These are phyloP conservation scores for Pica pica DNA, from an alignment of 2,113 vertebrate species.

Conservation along the genomic window DNA sequence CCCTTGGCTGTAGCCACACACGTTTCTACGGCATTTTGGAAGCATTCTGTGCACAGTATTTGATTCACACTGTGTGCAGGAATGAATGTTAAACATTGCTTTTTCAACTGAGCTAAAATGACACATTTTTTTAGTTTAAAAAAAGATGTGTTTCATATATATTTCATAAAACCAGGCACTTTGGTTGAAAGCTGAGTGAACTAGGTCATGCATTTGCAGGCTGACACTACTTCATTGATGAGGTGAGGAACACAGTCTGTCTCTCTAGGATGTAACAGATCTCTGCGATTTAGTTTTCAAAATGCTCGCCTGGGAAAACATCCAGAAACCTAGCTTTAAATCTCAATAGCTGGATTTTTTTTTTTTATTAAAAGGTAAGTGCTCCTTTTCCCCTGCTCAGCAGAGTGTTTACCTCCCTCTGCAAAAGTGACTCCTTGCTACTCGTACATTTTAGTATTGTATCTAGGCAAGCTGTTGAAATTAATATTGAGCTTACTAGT, in stretches of 20 bases:
- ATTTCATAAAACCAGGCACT: slow-evolving; percentile 28
- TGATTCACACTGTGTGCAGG: slow-evolving; percentile 29
- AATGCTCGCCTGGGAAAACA: slow-evolving; percentile 1
- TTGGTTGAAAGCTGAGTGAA: slow-evolving; percentile 37
- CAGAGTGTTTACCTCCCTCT: background rate
- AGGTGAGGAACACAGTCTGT: slow-evolving; percentile 19
- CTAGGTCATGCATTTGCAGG: slow-evolving; percentile 28
- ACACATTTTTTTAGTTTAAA: slow-evolving; percentile 35
- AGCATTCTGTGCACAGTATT: background rate
- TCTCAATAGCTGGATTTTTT: slow-evolving; percentile 3
- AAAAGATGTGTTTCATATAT: slow-evolving; percentile 21
- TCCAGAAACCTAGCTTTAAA: slow-evolving; percentile 20
- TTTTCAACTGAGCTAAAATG: slow-evolving; percentile 42
- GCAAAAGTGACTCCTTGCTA: background rate
- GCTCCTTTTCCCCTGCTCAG: background rate
- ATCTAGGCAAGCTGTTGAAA: background rate
- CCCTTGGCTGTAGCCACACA: background rate
- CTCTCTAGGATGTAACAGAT: slow-evolving; percentile 24
- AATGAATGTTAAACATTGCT: slow-evolving; percentile 40
- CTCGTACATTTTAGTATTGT: background rate
- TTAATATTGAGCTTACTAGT: background rate
- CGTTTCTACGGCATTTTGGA: background rate
- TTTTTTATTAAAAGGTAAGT: background rate
- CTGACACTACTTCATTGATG: slow-evolving; percentile 33
- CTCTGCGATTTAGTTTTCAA: slow-evolving; percentile 3